Percentiles rank a stretch among this genome's conserved stretches.
Evolutionary conservation across 2,797 vertebrate species (phyloP).

Genomic region (Halcyon smyrnensis): DNA sequence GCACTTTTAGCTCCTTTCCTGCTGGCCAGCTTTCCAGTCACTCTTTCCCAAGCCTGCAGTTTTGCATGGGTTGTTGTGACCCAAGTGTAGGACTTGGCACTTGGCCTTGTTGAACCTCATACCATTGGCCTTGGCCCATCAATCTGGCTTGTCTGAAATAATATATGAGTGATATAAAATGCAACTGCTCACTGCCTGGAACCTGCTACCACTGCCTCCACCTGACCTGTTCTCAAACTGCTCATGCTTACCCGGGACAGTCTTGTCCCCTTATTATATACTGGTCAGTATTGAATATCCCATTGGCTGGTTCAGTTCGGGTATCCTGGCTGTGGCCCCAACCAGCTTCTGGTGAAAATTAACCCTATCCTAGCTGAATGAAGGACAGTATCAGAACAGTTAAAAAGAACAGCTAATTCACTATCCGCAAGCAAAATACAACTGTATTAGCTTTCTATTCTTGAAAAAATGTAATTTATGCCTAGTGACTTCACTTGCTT

Average conservation of each 20-base stretch:
- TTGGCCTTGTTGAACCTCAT: neutral
- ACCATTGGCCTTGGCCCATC: neutral
- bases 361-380: neutral
- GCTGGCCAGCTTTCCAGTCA: neutral
- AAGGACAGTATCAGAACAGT: neutral
- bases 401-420: neutral
- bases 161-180: too few species aligned
- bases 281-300: neutral
- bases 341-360: neutral
- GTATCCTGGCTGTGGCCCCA: neutral
- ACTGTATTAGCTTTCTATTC: neutral
- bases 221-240: too few species aligned
- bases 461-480: constrained; percentile 1
- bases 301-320: neutral
- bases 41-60: neutral
- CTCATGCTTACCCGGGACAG: too few species aligned
- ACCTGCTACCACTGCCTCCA: too few species aligned
- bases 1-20: neutral
- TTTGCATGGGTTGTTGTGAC: neutral
- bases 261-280: neutral
- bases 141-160: neutral
- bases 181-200: too few species aligned
- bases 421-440: neutral
- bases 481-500: constrained; percentile 10
- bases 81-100: neutral